These are phyloP conservation scores for Bimastos eiseni DNA, from an alignment of 2,888 invertebrate species.

Conservation along the genomic window DNA sequence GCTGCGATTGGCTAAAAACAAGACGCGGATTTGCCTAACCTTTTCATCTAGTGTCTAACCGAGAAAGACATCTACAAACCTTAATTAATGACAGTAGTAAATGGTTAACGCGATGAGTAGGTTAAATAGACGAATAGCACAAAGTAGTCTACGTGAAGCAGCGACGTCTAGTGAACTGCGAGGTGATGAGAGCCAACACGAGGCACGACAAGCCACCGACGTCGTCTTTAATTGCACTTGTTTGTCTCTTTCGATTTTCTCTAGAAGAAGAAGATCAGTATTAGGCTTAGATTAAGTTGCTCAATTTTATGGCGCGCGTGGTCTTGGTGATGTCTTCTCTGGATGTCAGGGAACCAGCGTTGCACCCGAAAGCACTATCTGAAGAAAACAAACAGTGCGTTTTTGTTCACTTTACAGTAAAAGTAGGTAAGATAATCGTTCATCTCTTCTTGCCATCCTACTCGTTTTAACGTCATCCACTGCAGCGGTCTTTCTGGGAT, in stretches of 20 bases:
- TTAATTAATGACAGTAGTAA: constrained; percentile 2
- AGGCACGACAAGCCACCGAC: neutral
- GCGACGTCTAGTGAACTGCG: neutral
- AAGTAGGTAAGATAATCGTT: neutral
- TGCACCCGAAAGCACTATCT: neutral
- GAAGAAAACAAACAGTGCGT: neutral
- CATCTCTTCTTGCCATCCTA: neutral
- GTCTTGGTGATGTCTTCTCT: neutral
- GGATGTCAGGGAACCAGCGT: constrained; percentile 5
- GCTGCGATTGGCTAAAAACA: neutral
- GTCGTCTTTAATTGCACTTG: neutral
- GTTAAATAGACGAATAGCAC: neutral
- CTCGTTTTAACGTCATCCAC: neutral
- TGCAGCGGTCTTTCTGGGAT: neutral
- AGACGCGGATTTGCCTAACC: neutral
- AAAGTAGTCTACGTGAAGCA: neutral
- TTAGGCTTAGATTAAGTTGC: neutral
- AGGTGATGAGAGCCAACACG: neutral
- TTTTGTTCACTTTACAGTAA: neutral
- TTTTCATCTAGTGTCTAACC: neutral
- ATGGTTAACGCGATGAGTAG: neutral
- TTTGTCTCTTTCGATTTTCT: neutral
- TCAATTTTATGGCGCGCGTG: neutral
- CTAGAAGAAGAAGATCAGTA: neutral
- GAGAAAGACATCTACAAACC: neutral